phyloP scores from a whole-genome alignment of 2,888 invertebrate species.

The Hydropsyche betteni region DNA sequence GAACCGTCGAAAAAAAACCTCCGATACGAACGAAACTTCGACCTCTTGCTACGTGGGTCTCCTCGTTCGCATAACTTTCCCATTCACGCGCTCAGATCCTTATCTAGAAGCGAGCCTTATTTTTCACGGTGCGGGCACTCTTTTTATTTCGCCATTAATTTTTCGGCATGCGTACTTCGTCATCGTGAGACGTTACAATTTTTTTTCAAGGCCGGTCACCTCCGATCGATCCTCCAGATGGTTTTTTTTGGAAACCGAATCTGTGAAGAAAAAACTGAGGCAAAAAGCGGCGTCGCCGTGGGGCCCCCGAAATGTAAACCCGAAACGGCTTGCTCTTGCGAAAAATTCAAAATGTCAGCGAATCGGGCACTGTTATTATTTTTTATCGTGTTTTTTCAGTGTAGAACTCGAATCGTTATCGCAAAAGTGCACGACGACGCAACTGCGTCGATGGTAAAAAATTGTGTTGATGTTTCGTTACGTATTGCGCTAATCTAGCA shows the following conservation, averaged over 20 bases:
- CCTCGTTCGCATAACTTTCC: slow-evolving; percentile 27
- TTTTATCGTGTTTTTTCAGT: neutral
- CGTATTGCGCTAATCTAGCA: too few species aligned
- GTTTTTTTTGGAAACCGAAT: neutral
- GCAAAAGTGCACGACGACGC: slow-evolving; percentile 5
- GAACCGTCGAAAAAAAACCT: neutral
- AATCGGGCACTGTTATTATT: neutral
- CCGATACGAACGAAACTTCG: slow-evolving; percentile 35
- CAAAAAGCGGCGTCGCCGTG: neutral
- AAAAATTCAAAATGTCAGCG: slow-evolving; percentile 17
- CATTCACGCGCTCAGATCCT: slow-evolving; percentile 33
- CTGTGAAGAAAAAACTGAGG: neutral
- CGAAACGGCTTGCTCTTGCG: slow-evolving; percentile 3
- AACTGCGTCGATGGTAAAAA: slow-evolving; percentile 13
- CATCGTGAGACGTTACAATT: slow-evolving; percentile 38
- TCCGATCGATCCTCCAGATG: neutral
- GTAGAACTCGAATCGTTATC: neutral
- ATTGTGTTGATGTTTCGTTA: too few species aligned
- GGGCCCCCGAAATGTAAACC: neutral
- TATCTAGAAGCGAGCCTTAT: slow-evolving; percentile 20
- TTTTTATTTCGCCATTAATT: slow-evolving; percentile 12
- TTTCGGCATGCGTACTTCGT: neutral
- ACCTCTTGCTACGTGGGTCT: slow-evolving; percentile 14
- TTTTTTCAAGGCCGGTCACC: slow-evolving; percentile 48
- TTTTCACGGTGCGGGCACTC: slow-evolving; percentile 25